Base-by-base conservation (phyloP, 2,888 invertebrate genomes). In the Heliconius erato region DNA sequence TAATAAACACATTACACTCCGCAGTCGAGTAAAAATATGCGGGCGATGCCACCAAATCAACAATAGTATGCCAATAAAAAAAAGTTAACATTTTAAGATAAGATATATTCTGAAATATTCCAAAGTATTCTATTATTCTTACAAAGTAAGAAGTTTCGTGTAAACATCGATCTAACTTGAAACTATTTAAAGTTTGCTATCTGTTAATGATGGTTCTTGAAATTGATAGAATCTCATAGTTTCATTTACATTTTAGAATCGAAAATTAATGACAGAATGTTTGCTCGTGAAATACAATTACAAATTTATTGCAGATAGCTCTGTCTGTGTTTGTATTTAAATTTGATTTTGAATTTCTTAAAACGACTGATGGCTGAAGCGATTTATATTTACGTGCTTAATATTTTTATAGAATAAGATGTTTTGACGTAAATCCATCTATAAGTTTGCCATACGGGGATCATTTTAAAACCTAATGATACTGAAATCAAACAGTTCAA, bases 201-300 rank as follows among this genome's bases (percentile, higher is more conserved):
- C 74, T 74, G 74, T 74, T 74, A 74, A 74, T 74, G 74, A 74
- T 74, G 28, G 28, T 16, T 69, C 32, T 69, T 69, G 35, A 69
- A 35, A 69, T 74, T 74, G 49, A 54, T 49, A 49, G 26, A 49
- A 72, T 28, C 26, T 74, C 44, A 74, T 26, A 74, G 49, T 74
- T 74, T 11, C 16, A 49, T 49, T 28, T 28, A 74, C 54, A 74
- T 74, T 74, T 49, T 28, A 28, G 44, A 49, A 28, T 74, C 19
- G 49, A 28, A 44, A 54, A 74, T 74, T 74, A 49, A 28, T 28
- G 23, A 28, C 26, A 49, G 63, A 74, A 74, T 49, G 26, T 49
- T 74, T 74, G 26, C 9, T 28, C 16, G 19, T 28, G 74, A 28
- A 74, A 28, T 35, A 28, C 28, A 74, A 69, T 69, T 35, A 35